Conservation (phyloP, 2,797 vertebrate genomes). For the Pseudotriccus pelzelni region DNA sequence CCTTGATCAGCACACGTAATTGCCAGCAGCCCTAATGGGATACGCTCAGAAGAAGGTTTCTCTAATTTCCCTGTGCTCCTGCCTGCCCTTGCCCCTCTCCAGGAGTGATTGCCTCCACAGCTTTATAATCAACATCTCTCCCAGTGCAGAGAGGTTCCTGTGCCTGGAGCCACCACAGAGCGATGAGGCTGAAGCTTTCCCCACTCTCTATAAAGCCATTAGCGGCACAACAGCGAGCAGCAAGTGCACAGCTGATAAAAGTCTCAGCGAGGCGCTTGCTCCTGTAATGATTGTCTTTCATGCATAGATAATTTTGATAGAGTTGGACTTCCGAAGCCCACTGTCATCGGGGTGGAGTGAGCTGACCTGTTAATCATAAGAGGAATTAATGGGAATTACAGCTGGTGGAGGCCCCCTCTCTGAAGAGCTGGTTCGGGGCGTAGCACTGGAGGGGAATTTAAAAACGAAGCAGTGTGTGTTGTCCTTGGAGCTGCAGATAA, state of each 20-base stretch:
- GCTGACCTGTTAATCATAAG: conserved; percentile 68
- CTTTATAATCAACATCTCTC: conserved; percentile 16
- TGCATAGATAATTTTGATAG: conserved; percentile 68
- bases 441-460: neutral
- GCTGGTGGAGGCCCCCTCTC: neutral
- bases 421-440: conserved; percentile 16
- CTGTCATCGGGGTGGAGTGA: conserved; percentile 44
- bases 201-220: neutral
- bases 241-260: conserved; percentile 28
- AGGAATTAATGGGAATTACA: conserved; percentile 64
- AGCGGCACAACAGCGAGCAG: neutral
- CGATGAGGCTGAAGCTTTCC: neutral
- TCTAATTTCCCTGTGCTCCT: neutral
- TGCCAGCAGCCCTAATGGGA: neutral
- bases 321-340: conserved; percentile 26
- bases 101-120: conserved; percentile 1
- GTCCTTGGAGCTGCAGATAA: conserved; percentile 62
- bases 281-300: conserved; percentile 42
- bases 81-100: neutral
- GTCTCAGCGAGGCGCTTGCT: conserved; percentile 16
- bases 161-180: neutral
- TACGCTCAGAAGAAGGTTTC: neutral
- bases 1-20: neutral
- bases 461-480: neutral
- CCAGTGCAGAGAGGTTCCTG: neutral